Conservation (phyloP, 2,888 invertebrate genomes). For the Caenorhabditis parvicauda region DNA sequence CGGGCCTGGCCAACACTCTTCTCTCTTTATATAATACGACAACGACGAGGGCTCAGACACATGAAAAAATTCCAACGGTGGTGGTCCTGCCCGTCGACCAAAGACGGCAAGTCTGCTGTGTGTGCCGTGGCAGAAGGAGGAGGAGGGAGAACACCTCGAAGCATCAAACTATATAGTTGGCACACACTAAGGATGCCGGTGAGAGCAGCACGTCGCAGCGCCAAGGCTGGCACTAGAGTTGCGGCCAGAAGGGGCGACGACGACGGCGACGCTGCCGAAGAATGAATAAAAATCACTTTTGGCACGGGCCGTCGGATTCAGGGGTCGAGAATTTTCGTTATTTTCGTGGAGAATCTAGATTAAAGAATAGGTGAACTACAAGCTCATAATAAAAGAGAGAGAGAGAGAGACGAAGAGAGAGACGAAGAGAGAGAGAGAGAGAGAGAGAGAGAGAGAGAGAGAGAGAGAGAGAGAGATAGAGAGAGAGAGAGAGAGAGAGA, state of each 20-base stretch:
- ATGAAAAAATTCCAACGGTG: no score
- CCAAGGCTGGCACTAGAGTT: no score
- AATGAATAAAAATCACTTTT: not conserved
- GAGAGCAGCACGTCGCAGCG: no score
- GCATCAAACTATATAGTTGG: no score
- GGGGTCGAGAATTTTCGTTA: not conserved
- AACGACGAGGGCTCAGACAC: not conserved
- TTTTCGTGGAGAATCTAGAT: no score
- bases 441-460: constrained; percentile 1
- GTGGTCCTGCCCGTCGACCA: no score
- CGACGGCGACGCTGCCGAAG: not conserved
- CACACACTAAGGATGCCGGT: no score
- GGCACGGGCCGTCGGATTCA: not conserved
- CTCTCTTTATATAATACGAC: not conserved
- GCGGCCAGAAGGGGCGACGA: not conserved
- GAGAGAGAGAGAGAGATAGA: constrained; percentile 5
- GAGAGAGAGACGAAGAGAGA: not conserved
- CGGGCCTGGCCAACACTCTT: not conserved
- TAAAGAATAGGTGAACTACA: no score
- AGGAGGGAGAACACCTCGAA: no score
- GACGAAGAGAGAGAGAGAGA: constrained; percentile 1
- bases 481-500: constrained; percentile 2
- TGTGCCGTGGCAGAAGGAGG: no score
- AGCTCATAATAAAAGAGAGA: constrained; percentile 9
- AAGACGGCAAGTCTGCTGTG: no score